Conservation (phyloP, 2,797 vertebrate genomes). For the Acrocephalus scirpaceus region DNA sequence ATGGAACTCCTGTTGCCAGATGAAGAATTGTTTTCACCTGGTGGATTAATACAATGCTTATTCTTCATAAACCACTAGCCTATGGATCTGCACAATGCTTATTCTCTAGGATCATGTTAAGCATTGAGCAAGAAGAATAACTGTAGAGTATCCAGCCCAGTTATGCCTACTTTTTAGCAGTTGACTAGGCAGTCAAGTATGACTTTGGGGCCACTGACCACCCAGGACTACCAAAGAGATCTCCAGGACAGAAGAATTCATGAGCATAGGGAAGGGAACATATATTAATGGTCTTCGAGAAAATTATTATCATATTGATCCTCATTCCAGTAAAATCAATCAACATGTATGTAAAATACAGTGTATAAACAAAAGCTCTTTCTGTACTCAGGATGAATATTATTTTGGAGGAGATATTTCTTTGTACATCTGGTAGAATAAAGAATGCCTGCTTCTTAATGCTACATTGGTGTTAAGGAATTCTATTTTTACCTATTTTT, state of each 20-base stretch:
- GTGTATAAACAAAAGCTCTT: not conserved
- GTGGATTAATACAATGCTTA: not conserved
- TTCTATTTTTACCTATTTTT: not conserved
- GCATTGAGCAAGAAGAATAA: not conserved
- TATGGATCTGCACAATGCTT: not conserved
- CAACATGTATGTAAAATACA: not conserved
- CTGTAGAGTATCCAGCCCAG: not conserved
- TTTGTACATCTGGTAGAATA: not conserved
- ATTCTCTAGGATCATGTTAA: not conserved
- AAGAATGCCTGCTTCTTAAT: not conserved
- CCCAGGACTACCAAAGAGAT: not conserved
- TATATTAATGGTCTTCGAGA: not conserved
- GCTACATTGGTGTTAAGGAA: not conserved
- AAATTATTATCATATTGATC: not conserved
- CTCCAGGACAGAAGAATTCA: rapidly evolving
- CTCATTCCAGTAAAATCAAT: not conserved
- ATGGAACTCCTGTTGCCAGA: not conserved
- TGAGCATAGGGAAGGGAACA: not conserved
- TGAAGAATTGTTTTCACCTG: not conserved
- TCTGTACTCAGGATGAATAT: not conserved
- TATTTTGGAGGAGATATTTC: not conserved
- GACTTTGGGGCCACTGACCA: not conserved
- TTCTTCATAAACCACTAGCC: not conserved
- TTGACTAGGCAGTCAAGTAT: not conserved
- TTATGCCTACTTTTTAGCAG: not conserved